Base-by-base conservation (phyloP, 2,797 vertebrate species). In the Natrix natrix region DNA sequence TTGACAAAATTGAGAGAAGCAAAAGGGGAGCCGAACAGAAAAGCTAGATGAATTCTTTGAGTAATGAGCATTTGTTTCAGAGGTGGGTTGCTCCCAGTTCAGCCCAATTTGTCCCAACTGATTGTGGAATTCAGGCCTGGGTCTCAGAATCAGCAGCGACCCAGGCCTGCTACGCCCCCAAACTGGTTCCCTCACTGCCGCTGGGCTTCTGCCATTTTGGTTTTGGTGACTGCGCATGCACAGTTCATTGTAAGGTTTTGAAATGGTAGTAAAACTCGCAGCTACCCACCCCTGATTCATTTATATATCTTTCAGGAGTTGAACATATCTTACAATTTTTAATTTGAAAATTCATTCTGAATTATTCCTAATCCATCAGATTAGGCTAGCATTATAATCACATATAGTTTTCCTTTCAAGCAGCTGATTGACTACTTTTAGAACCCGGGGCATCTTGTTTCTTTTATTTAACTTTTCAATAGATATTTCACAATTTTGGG, bases 391-490 rank as follows among this genome's bases (percentile, higher is more conserved):
- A 26, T 56, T 83, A 83, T 89, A 43, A 20, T 59, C 61, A 91
- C 90, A 63, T 69, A 24, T 89, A 69, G 90, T 43, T 55, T 93
- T 59, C 37, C 1, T 37, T 89, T 63, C 32, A n/a, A 83, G 59
- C 32, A 90, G 78, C 59, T 87, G 59, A 57, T 57, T 59, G n/a
- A 57, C 69, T 89, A 83, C 63, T 89, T 88, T 83, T 89, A 89
- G 69, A 61, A 66, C 89, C 11, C 59, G 88, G 90, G 66, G 22
- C 48, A 93, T 66, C 37, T 95, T 93, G 20, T 5, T 66, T 86
- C 55, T 59, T 69, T 88, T 92, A 89, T 66, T 92, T 86, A 57
- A 92, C 74, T 95, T 91, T 89, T 94, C 92, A 95, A 94, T 1
- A 2, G 92, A 87, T 32, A 92, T 32, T 92, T 94, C 86, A 91